Evolutionary conservation across 2,797 vertebrate genomes (phyloP).

Genomic region (Glyptemys insculpta): DNA sequence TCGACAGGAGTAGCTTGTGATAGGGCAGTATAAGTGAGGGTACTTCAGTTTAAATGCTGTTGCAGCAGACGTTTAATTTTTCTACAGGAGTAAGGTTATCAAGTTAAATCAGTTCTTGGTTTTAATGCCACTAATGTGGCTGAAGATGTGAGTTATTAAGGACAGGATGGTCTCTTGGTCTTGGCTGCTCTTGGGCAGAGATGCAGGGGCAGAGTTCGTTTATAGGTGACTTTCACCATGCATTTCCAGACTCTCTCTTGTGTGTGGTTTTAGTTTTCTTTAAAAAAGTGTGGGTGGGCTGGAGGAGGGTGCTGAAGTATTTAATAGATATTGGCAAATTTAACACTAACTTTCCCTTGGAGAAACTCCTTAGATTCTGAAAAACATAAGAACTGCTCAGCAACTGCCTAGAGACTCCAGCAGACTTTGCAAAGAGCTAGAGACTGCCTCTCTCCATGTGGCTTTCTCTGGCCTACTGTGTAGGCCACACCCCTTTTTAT

Average conservation of each 20-base stretch:
- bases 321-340: background rate
- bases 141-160: background rate
- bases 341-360: background rate
- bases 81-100: background rate
- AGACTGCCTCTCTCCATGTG: background rate
- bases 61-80: background rate
- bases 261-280: background rate
- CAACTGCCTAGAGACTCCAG: background rate
- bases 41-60: background rate
- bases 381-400: background rate
- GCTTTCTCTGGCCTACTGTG: background rate
- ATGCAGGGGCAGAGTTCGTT: background rate
- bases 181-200: background rate
- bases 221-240: background rate
- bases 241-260: background rate
- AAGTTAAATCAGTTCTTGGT: background rate
- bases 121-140: background rate
- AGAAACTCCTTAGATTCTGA: background rate
- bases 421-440: background rate
- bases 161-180: background rate
- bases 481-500: background rate
- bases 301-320: background rate
- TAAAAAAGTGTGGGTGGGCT: background rate
- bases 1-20: background rate
- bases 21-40: background rate